A percentile compares a stretch with the other conserved stretches of the same genome.
phyloP scores from a whole-genome alignment of 2,888 invertebrate genomes.

The Ceriagrion tenellum region DNA sequence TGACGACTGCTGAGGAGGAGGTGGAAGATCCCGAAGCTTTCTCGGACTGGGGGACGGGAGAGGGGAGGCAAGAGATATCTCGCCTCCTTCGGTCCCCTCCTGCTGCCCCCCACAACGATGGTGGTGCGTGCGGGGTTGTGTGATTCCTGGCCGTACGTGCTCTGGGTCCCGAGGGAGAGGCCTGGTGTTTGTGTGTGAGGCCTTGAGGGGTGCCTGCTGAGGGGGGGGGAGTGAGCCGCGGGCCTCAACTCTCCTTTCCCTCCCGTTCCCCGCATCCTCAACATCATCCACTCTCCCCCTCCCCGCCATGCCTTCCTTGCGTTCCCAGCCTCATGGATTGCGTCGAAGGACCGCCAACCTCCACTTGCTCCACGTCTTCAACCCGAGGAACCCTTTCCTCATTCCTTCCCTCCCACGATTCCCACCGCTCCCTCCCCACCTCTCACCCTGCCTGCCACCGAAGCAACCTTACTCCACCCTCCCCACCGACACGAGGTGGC shows the following conservation, averaged over 20 bases:
- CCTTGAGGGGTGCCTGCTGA: not conserved
- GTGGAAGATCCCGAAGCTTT: not conserved
- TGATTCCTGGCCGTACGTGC: slow-evolving; percentile 66
- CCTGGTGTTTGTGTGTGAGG: not conserved
- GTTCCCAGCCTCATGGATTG: slow-evolving; percentile 3
- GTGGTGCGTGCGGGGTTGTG: slow-evolving; percentile 53
- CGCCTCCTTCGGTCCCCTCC: not conserved
- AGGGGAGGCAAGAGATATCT: slow-evolving; percentile 20
- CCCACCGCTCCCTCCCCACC: not conserved
- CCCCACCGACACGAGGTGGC: not conserved
- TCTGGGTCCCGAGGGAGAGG: slow-evolving; percentile 29
- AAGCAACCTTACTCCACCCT: not conserved
- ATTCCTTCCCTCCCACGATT: not conserved
- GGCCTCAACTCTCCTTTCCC: not conserved
- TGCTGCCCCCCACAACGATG: not conserved
- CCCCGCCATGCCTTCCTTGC: not conserved
- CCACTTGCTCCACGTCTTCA: not conserved
- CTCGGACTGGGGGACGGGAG: not conserved
- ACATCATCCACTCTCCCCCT: not conserved
- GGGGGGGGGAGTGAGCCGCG: not conserved
- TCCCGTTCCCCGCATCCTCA: not conserved
- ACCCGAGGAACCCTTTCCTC: not conserved
- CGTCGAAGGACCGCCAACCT: not conserved
- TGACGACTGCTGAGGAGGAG: not conserved
- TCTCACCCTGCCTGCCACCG: not conserved